phyloP scores from a whole-genome alignment of 2,797 vertebrate genomes.

The Fringilla coelebs region DNA sequence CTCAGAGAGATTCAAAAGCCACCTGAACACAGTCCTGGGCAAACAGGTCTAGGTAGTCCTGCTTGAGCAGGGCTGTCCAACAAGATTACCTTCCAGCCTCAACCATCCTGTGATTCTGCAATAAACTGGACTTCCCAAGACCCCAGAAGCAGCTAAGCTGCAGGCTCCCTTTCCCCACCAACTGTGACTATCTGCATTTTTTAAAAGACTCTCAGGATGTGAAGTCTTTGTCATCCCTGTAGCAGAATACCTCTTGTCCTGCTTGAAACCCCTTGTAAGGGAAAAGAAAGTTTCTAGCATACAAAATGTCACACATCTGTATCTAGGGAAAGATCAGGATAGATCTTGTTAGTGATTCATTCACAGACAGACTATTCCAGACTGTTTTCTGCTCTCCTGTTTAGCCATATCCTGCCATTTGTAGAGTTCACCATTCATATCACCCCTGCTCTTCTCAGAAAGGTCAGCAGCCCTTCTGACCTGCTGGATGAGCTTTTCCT shows the following conservation, averaged over 20 bases:
- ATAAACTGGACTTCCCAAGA: neutral
- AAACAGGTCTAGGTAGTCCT: neutral
- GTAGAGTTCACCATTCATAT: neutral
- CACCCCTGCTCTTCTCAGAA: neutral
- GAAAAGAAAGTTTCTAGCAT: neutral
- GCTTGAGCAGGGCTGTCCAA: neutral
- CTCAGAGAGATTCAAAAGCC: neutral
- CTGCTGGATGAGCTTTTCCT: neutral
- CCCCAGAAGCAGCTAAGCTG: neutral
- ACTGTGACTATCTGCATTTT: neutral
- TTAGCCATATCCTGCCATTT: neutral
- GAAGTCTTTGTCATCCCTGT: neutral
- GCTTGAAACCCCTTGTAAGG: neutral
- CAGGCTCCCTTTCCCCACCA: neutral
- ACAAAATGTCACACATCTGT: neutral
- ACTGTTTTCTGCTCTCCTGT: neutral
- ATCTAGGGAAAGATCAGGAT: neutral
- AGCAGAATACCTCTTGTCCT: neutral
- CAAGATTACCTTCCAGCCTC: neutral
- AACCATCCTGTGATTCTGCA: neutral
- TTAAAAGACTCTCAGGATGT: neutral
- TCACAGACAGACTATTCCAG: neutral
- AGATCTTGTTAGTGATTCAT: neutral
- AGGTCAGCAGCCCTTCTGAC: neutral
- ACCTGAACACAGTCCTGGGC: fast-evolving